Evolutionary conservation across 2,113 vertebrate species (phyloP).

Genomic region (Apodemus speciosus): DNA sequence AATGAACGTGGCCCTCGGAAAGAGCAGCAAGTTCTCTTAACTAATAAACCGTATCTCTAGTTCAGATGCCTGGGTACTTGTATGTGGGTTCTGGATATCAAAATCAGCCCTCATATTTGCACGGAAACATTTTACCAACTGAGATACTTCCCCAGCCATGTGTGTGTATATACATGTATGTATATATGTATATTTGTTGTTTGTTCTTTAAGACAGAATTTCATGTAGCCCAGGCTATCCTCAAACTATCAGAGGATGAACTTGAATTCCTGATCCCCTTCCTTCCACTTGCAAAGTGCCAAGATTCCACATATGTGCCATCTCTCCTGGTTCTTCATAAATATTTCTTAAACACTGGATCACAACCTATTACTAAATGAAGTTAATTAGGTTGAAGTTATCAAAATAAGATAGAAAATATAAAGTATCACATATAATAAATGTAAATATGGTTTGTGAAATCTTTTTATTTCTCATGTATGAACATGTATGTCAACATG

Average conservation of each 20-base stretch:
- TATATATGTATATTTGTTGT: background rate
- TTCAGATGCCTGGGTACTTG: background rate
- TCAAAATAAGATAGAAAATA: background rate
- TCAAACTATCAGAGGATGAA: background rate
- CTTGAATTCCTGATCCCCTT: background rate
- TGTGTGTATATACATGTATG: background rate
- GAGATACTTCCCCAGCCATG: background rate
- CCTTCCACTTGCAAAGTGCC: background rate
- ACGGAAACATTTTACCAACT: background rate
- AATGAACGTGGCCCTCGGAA: background rate
- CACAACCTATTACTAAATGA: background rate
- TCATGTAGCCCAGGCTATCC: background rate
- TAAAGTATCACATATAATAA: background rate
- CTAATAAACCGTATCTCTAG: background rate
- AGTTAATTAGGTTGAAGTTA: background rate
- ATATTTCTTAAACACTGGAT: conserved; percentile 31
- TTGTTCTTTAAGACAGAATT: background rate
- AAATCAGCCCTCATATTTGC: background rate
- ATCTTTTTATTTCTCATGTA: background rate
- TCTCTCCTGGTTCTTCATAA: background rate
- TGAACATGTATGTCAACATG: background rate
- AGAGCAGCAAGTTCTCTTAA: background rate
- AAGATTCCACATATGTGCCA: background rate
- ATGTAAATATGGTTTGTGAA: conserved; percentile 1
- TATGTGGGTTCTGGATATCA: background rate